phyloP scores from a whole-genome alignment of 2,113 vertebrate species.

The Leptobrachium leishanense region DNA sequence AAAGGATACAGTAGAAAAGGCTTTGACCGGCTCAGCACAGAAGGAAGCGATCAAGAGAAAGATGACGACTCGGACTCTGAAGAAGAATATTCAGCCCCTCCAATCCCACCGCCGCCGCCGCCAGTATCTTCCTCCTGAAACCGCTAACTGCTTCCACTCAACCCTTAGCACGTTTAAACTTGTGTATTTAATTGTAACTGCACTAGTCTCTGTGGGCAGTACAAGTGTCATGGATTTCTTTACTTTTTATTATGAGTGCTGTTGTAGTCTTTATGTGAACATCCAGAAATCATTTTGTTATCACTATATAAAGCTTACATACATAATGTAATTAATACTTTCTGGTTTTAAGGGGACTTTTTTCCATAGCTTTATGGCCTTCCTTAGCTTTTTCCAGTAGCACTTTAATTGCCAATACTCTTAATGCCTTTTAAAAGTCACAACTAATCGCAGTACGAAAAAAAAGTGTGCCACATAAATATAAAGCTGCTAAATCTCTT shows the following conservation, averaged over 20 bases:
- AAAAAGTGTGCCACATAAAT: slow-evolving; percentile 76
- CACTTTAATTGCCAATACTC: slow-evolving; percentile 70
- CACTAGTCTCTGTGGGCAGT: slow-evolving; percentile 82
- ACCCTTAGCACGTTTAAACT: slow-evolving; percentile 70
- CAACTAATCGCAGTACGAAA: slow-evolving; percentile 79
- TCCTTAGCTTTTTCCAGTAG: slow-evolving; percentile 66
- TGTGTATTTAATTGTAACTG: slow-evolving; percentile 80
- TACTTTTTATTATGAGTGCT: slow-evolving; percentile 66
- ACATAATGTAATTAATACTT: slow-evolving; percentile 59
- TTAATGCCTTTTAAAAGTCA: slow-evolving; percentile 87
- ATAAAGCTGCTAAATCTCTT: slow-evolving; percentile 83
- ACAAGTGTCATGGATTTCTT: slow-evolving; percentile 64
- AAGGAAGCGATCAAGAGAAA: slow-evolving; percentile 94
- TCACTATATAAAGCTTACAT: slow-evolving; percentile 57
- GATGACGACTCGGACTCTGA: slow-evolving; percentile 90
- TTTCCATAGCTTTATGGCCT: slow-evolving; percentile 61
- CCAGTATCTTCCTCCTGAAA: slow-evolving; percentile 63
- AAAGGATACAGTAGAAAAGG: slow-evolving; percentile 92
- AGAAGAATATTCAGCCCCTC: slow-evolving; percentile 84
- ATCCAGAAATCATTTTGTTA: slow-evolving; percentile 59
- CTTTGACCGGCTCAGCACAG: slow-evolving; percentile 93
- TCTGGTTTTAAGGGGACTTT: slow-evolving; percentile 59
- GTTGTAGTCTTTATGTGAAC: slow-evolving; percentile 61
- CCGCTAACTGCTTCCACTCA: slow-evolving; percentile 37
- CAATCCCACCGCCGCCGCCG: slow-evolving; percentile 60